Evolutionary conservation across 92 coral and sea anemone species (phyloP).

Genomic region (Phenganax marumi): DNA sequence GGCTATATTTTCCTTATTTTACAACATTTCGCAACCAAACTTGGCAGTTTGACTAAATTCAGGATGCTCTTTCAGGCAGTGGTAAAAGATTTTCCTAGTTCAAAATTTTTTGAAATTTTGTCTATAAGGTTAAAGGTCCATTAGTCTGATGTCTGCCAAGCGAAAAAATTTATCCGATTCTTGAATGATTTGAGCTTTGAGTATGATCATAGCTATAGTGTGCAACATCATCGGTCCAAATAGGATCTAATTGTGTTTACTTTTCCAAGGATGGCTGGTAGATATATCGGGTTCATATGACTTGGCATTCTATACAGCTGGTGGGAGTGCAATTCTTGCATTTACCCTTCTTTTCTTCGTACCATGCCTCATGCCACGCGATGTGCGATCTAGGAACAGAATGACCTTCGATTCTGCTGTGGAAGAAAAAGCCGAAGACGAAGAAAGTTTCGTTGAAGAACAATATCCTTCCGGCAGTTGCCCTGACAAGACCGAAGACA

Average conservation of each 20-base stretch:
- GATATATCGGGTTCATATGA: constrained; percentile 82
- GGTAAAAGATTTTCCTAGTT: no score
- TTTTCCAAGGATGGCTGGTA: constrained; percentile 63
- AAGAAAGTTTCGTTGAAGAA: constrained; percentile 2
- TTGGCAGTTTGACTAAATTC: no score
- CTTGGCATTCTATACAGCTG: constrained; percentile 86
- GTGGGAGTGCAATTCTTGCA: constrained; percentile 71
- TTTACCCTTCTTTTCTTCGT: constrained; percentile 76
- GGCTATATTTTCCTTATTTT: neutral
- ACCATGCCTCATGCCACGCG: constrained; percentile 75
- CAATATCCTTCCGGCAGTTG: neutral
- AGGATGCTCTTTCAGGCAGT: no score
- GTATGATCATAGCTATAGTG: neutral
- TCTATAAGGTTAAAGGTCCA: no score
- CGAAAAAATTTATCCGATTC: no score
- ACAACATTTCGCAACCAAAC: no score
- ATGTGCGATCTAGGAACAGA: constrained; percentile 27
- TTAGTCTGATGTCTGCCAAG: neutral
- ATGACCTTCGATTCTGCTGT: neutral
- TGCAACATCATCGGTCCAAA: neutral
- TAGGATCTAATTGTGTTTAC: neutral
- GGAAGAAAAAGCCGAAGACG: constrained; percentile 28
- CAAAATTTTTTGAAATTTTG: no score
- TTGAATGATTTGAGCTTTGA: neutral
- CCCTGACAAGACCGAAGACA: constrained; percentile 7